Base-by-base conservation (phyloP, 1,140 invertebrate species). In the Pectinophora gossypiella region DNA sequence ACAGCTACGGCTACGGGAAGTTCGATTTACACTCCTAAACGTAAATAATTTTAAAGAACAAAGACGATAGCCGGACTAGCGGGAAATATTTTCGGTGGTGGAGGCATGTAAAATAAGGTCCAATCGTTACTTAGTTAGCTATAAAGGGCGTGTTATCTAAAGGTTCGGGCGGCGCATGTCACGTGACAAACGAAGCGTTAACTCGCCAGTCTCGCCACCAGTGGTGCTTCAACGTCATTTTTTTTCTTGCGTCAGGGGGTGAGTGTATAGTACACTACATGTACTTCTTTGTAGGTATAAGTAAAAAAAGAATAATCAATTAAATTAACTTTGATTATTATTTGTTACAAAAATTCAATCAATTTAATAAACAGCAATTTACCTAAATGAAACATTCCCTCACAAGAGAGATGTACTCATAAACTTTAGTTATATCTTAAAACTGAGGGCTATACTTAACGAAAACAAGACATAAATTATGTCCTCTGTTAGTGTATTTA, bases 171-270 rank as follows among this genome's bases (percentile, higher is more conserved):
- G 72, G 72, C 48, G 59, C 59, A 53, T 56, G 61, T 61, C 62
- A 68, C 64, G 59, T 63, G 64, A 56, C 60, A 50, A 62, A 50
- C 66, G 65, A 61, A 70, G 54, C 70, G 66, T 64, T 54, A 68
- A 68, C 55, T 54, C 66, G 67, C 70, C 73, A 69, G 56, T 45
- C 62, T 56, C 57, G 51, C 45, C 42, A 44, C 42, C n/a, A 15
- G 36, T 15, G 16, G 47, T 12, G 48, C 21, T 43, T 43, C 38
- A 21, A 36, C 67, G 68, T 66, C 72, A 76, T 77, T 59, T 73
- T 77, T 72, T 60, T 72, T 80, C 74, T 69, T 59, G 51, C 68
- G 63, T 61, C 47, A 57, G 53, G 67, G 67, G 68, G 61, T 61
- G 42, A 61, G 21, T 48, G 5, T 27, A n/a, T n/a, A n/a, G n/a